A percentile compares a stretch with the other conserved stretches of the same genome.
These are phyloP conservation scores for Trematomus loennbergii DNA, from an alignment of 2,113 vertebrate genomes.

Conservation along the genomic window DNA sequence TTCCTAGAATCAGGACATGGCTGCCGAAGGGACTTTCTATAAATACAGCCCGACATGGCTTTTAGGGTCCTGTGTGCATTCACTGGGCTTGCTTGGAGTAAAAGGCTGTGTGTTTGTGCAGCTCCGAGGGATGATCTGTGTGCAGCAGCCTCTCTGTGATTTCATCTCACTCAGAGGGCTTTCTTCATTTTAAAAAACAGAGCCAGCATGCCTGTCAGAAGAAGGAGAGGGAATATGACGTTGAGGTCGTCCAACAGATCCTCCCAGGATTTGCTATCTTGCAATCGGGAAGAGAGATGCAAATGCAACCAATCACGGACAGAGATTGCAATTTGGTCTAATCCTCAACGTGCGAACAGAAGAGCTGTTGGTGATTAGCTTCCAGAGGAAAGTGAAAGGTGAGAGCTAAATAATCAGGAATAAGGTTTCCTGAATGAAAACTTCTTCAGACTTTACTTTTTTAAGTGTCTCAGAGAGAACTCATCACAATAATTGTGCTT, in stretches of 20 bases:
- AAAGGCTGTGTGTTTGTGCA: conserved; percentile 69
- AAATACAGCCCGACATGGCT: conserved; percentile 81
- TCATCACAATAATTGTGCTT: not conserved
- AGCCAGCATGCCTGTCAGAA: conserved; percentile 42
- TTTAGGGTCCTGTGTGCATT: conserved; percentile 72
- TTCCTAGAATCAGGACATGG: conserved; percentile 77
- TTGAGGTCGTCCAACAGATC: conserved; percentile 35
- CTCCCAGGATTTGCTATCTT: not conserved
- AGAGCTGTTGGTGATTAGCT: not conserved
- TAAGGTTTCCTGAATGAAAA: not conserved
- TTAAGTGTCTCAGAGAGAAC: not conserved
- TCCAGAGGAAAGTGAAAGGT: not conserved
- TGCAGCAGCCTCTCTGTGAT: conserved; percentile 54
- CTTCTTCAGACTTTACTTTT: not conserved
- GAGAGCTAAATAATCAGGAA: not conserved
- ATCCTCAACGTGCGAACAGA: not conserved
- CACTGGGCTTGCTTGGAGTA: conserved; percentile 61
- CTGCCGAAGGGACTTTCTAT: conserved; percentile 78
- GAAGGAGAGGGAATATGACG: not conserved
- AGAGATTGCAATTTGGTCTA: conserved; percentile 1
- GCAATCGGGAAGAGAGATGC: not conserved
- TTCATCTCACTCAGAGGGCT: conserved; percentile 56
- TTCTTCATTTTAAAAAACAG: conserved; percentile 40
- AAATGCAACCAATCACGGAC: conserved; percentile 6
- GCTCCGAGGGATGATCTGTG: conserved; percentile 69